Evolutionary conservation across 2,888 invertebrate genomes (phyloP).

Genomic region (Tortricodes alternella): DNA sequence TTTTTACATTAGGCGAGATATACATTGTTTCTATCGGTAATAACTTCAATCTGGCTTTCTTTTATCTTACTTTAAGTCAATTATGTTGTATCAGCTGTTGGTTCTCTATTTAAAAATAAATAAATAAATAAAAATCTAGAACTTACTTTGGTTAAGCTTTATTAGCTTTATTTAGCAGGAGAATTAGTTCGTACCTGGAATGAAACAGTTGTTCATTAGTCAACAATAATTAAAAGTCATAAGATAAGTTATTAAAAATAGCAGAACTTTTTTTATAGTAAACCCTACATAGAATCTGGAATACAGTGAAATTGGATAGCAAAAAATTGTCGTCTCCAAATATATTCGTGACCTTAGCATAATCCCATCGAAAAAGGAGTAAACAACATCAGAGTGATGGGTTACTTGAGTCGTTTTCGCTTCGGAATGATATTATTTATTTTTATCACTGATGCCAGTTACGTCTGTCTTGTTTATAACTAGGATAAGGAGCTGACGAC

Average conservation of each 20-base stretch:
- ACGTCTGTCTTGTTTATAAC: slow-evolving; percentile 7
- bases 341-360: background rate
- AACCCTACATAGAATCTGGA: background rate
- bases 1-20: no score
- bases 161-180: background rate
- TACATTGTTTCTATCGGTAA: no score
- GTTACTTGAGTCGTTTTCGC: background rate
- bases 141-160: background rate
- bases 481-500: slow-evolving; percentile 12
- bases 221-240: background rate
- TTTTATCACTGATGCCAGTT: slow-evolving; percentile 12
- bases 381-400: slow-evolving; percentile 8
- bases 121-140: no score
- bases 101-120: no score
- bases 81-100: no score
- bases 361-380: slow-evolving; percentile 3
- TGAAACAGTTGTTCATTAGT: background rate
- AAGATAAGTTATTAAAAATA: no score
- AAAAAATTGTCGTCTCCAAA: no score
- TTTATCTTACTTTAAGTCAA: no score
- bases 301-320: no score
- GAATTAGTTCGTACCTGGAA: background rate
- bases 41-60: no score
- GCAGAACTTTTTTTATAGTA: no score
- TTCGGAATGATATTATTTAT: slow-evolving; percentile 4